Conservation (phyloP, 2,888 invertebrate species). For the Phaedon cochleariae region DNA sequence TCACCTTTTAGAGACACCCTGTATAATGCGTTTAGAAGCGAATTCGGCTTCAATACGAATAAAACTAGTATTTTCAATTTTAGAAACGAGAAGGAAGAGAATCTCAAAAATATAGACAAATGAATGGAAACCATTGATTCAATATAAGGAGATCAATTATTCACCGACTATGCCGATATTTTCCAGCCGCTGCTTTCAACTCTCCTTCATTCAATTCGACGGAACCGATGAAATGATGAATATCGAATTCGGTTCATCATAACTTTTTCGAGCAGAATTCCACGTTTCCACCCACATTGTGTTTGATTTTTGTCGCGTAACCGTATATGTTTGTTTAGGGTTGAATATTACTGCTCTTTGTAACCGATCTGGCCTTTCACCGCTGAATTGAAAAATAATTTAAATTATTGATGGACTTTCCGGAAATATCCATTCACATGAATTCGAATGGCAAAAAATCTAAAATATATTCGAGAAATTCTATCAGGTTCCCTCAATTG, state of each 20-base stretch:
- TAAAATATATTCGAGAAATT: too few species aligned
- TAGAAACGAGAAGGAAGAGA: too few species aligned
- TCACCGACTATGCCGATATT: too few species aligned
- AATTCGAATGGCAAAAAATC: too few species aligned
- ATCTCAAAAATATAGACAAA: too few species aligned
- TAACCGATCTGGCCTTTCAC: not conserved
- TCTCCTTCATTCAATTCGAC: not conserved
- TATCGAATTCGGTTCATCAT: not conserved
- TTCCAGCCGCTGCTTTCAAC: not conserved
- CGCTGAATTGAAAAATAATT: not conserved
- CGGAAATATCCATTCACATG: not conserved
- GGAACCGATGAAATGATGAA: not conserved
- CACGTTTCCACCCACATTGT: not conserved
- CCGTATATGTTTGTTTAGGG: slow-evolving; percentile 10
- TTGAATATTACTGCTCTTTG: slow-evolving; percentile 1
- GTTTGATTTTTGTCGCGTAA: not conserved
- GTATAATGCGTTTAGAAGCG: too few species aligned
- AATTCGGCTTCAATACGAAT: too few species aligned
- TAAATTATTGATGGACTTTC: not conserved
- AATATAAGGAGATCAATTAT: too few species aligned
- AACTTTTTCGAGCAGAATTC: not conserved
- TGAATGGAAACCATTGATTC: too few species aligned
- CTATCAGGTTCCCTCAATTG: too few species aligned
- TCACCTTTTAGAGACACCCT: too few species aligned
- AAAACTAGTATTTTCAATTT: too few species aligned